These are phyloP conservation scores for Malacoraja senta DNA, from an alignment of 2,797 vertebrate species.

Conservation along the genomic window DNA sequence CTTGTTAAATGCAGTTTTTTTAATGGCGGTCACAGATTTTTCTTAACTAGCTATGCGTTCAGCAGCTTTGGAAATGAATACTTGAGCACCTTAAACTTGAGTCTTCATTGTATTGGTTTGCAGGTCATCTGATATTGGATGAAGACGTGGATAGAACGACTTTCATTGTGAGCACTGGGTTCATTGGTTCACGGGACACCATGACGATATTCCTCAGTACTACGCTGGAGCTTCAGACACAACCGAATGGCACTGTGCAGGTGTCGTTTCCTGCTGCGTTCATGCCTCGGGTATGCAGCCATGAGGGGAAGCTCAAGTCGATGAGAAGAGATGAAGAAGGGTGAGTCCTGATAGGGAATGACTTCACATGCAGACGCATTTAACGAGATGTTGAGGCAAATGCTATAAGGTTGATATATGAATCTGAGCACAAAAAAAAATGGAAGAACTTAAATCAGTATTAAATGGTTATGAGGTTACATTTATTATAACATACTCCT, in stretches of 20 bases:
- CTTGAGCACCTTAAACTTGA: not conserved
- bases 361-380: no score
- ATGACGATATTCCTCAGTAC: conserved; percentile 77
- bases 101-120: not conserved
- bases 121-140: conserved; percentile 87
- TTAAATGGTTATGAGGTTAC: not conserved
- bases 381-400: no score
- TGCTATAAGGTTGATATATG: not conserved
- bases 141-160: conserved; percentile 77
- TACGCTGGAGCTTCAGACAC: conserved; percentile 74
- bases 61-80: not conserved
- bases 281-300: conserved; percentile 62
- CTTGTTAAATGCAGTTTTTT: no score
- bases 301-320: conserved; percentile 59
- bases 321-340: conserved; percentile 72
- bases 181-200: conserved; percentile 71
- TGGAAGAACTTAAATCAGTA: not conserved
- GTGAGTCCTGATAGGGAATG: not conserved
- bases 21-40: conserved; percentile 32
- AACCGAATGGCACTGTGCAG: conserved; percentile 75
- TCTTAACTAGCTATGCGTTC: not conserved
- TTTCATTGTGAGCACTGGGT: conserved; percentile 74
- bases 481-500: no score
- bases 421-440: not conserved
- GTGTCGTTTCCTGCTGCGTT: conserved; percentile 74